Evolutionary conservation across 2,113 vertebrate genomes (phyloP).

Genomic region (Gadus chalcogrammus): DNA sequence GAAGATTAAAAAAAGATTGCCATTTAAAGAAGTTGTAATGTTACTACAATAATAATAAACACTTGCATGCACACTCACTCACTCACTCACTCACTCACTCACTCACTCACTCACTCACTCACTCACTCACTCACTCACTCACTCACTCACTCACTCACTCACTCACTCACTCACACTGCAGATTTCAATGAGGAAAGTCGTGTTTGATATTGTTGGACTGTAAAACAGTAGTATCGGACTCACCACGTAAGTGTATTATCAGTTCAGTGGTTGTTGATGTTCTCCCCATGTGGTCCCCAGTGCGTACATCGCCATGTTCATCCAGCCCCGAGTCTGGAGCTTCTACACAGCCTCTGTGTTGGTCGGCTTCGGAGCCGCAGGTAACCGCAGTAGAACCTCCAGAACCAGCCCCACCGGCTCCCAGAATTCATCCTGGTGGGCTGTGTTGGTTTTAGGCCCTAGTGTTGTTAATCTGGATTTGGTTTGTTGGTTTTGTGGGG

Average conservation of each 20-base stretch:
- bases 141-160: neutral
- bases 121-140: too few relatives aligned
- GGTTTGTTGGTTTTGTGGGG: neutral
- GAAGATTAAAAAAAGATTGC: too few relatives aligned
- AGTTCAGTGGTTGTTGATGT: neutral
- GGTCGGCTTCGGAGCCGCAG: conserved; percentile 91
- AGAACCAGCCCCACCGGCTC: too few relatives aligned
- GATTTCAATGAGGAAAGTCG: too few relatives aligned
- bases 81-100: too few relatives aligned
- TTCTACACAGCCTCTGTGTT: conserved; percentile 95
- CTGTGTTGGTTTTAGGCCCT: neutral
- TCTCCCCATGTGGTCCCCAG: conserved; percentile 54
- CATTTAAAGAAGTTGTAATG: too few relatives aligned
- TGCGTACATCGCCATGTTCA: conserved; percentile 94
- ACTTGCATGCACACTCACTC: too few relatives aligned
- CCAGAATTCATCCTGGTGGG: too few relatives aligned
- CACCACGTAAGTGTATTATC: neutral
- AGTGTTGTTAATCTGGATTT: too few relatives aligned
- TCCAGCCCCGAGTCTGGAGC: conserved; percentile 87
- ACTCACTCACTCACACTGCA: neutral
- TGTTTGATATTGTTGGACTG: too few relatives aligned
- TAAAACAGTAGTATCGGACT: neutral
- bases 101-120: too few relatives aligned
- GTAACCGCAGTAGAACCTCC: conserved; percentile 63
- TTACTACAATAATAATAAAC: too few relatives aligned